Base-by-base conservation (phyloP, 2,113 vertebrate genomes). In the Pachyramphus minor region DNA sequence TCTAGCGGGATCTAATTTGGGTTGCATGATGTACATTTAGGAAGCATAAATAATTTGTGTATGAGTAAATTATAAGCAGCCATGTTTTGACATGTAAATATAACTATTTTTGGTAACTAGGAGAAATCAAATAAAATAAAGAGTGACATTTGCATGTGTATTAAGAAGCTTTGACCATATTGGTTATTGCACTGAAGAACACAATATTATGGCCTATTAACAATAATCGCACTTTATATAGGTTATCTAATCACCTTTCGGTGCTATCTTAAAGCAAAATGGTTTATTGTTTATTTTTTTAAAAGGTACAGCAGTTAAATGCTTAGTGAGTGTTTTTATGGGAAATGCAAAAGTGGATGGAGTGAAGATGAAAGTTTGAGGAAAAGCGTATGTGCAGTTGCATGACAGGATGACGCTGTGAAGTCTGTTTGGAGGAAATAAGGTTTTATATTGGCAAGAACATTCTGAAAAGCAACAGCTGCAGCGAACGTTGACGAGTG, bases 111-210 rank as follows among this genome's bases (percentile, higher is more conserved):
- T 85, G 97, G 84, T 93, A 97, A 92, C 76, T 77, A 93, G 89
- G 58, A 72, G 67, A 87, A 92, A 89, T 47, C 28, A 71, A 91
- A 80, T 91, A 71, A 94, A 91, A 78, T 92, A 73, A 96, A 91
- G 91, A 97, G 97, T 96, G 97, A 90, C 64, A 95, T 97, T 93
- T 96, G 98, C 98, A 98, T 98, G 98, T 97, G 95, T 87, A 90
- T 96, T 91, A 95, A 78, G 81, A 96, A 95, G 97, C 90, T 97
- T 98, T 97, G 96, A 98, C 98, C 97, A 97, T 97, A 98, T 98
- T 98, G 98, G 98, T 97, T 97, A 96, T 95, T 98, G 98, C 99
- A 99, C 99, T 98, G 98, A 98, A 94, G 94, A 68, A 90, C 97
- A 92, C 96, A 87, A 84, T 96, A 95, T 95, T 95, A 95, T 27